These are phyloP conservation scores for Poecilia velifera DNA, from an alignment of 2,797 vertebrate genomes.

Conservation along the genomic window DNA sequence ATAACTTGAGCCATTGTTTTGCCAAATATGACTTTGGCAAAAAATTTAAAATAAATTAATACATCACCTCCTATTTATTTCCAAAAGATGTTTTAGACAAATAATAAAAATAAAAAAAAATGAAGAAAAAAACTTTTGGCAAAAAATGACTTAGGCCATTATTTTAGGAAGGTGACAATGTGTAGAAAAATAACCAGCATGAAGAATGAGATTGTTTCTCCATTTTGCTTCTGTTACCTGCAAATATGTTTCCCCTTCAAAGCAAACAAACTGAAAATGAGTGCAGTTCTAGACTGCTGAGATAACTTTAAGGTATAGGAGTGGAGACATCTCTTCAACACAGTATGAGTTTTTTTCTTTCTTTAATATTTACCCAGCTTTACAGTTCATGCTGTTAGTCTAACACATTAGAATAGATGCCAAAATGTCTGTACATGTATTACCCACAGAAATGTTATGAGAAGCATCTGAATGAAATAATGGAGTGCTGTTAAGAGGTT, in stretches of 20 bases:
- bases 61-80: too few relatives aligned
- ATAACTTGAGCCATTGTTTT: too few relatives aligned
- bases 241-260: slow-evolving; percentile 12
- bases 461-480: neutral
- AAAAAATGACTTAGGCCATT: too few relatives aligned
- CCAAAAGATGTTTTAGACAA: too few relatives aligned
- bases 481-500: neutral
- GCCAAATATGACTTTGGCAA: too few relatives aligned
- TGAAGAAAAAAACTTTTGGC: too few relatives aligned
- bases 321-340: slow-evolving; percentile 31
- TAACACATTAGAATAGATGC: neutral
- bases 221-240: slow-evolving; percentile 25
- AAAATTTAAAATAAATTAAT: too few relatives aligned
- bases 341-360: slow-evolving; percentile 26
- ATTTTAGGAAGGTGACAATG: too few relatives aligned
- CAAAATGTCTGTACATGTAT: neutral
- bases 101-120: too few relatives aligned
- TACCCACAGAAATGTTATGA: neutral
- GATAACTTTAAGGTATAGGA: slow-evolving; percentile 2
- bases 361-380: slow-evolving; percentile 21
- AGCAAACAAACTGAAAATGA: slow-evolving; percentile 19
- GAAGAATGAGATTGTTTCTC: slow-evolving; percentile 25
- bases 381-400: neutral
- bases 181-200: slow-evolving; percentile 42
- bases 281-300: slow-evolving; percentile 22